Conservation (phyloP, 2,797 vertebrate species). For the Hippopotamyrus pictus region DNA sequence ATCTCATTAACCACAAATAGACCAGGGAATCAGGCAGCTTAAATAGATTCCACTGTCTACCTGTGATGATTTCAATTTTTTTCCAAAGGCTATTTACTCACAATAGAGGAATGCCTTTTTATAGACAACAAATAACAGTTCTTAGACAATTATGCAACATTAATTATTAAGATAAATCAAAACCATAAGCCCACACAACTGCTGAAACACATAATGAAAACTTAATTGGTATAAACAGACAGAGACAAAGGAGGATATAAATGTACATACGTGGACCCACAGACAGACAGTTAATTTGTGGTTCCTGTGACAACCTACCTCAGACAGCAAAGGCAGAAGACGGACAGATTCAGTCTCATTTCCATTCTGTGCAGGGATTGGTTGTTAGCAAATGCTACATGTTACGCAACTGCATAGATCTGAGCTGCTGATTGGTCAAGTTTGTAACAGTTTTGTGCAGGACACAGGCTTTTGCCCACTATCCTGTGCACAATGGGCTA, state of each 20-base stretch:
- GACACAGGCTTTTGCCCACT: not conserved
- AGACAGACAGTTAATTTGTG: not conserved
- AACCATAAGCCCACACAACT: not conserved
- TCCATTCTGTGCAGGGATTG: not conserved
- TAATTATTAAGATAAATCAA: not conserved
- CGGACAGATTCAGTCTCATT: conserved; percentile 12
- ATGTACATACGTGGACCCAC: not conserved
- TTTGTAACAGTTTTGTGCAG: not conserved
- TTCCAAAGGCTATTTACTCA: not conserved
- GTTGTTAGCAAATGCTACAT: not conserved
- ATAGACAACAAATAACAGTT: not conserved
- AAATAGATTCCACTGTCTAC: not conserved
- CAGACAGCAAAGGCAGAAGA: not conserved
- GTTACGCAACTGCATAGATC: not conserved
- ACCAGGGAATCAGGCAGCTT: not conserved
- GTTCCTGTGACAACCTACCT: not conserved
- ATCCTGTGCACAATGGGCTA: not conserved
- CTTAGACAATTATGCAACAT: not conserved
- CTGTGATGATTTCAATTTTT: not conserved
- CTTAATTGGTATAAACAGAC: not conserved
- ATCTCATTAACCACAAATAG: not conserved
- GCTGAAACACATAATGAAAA: not conserved
- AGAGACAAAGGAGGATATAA: not conserved
- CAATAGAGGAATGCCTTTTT: not conserved
- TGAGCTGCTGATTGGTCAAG: not conserved